Evolutionary conservation across 2,888 invertebrate species (phyloP).

Genomic region (Sepiola atlantica): DNA sequence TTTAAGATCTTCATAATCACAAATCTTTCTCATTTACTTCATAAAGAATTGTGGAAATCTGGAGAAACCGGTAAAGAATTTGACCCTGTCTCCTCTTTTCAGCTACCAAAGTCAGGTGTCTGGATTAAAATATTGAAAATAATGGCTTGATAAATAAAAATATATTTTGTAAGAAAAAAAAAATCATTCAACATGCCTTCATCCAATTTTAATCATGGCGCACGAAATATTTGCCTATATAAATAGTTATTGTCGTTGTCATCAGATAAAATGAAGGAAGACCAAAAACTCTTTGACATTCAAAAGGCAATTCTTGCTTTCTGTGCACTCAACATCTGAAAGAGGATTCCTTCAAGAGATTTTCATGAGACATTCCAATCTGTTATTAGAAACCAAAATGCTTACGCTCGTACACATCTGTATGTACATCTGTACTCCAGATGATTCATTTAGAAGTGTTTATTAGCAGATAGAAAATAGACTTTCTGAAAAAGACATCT

Average conservation of each 20-base stretch:
- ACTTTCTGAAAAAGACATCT: background rate
- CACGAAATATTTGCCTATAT: background rate
- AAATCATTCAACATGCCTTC: background rate
- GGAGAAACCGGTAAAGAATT: background rate
- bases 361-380: background rate
- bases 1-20: no score
- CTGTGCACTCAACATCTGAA: background rate
- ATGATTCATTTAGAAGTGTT: background rate
- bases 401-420: background rate
- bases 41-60: background rate
- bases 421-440: background rate
- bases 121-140: background rate
- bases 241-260: background rate
- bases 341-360: background rate
- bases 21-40: background rate
- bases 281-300: background rate
- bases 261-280: background rate
- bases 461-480: background rate
- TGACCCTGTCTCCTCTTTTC: background rate
- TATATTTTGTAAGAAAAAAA: background rate
- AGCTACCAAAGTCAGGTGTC: background rate
- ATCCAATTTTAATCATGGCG: background rate
- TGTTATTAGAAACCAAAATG: slow-evolving; percentile 6
- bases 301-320: background rate
- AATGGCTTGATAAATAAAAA: background rate